A percentile compares a stretch with the other conserved stretches of the same genome.
Evolutionary conservation across 1,140 invertebrate species (phyloP).

Genomic region (Nasonia longicornis): DNA sequence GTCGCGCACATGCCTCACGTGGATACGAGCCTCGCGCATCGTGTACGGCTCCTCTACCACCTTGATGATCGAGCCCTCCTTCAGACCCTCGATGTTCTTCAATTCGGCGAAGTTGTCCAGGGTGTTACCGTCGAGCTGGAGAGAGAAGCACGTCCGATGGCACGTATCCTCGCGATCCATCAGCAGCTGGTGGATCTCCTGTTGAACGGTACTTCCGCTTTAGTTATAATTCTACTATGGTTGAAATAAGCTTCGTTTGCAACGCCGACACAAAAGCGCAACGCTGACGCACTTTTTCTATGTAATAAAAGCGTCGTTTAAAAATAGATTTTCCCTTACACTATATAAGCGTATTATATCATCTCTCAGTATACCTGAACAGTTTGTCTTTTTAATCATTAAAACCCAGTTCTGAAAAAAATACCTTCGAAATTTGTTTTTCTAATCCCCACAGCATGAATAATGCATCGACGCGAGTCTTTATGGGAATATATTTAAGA

Average conservation of each 20-base stretch:
- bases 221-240: background rate
- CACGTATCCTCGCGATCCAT: slow-evolving; percentile 99
- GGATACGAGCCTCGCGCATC: slow-evolving; percentile 96
- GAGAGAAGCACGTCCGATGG: slow-evolving; percentile 96
- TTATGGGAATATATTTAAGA: background rate
- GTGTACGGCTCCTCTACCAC: slow-evolving; percentile 96
- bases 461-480: background rate
- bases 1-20: slow-evolving; percentile 96
- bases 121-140: slow-evolving; percentile 93
- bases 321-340: background rate
- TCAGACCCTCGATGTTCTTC: slow-evolving; percentile 94
- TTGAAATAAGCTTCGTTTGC: background rate
- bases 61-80: slow-evolving; percentile 94
- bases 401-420: no score
- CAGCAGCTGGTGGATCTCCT: slow-evolving; percentile 96
- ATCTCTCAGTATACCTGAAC: background rate
- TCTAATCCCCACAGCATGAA: background rate
- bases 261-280: no score
- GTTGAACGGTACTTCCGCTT: background rate
- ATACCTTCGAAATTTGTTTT: no score
- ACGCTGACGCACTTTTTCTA: background rate
- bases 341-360: background rate
- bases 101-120: slow-evolving; percentile 98
- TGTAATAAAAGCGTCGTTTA: background rate
- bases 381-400: background rate